Conservation (phyloP, 2,888 invertebrate genomes). For the Nomada lathburiana region DNA sequence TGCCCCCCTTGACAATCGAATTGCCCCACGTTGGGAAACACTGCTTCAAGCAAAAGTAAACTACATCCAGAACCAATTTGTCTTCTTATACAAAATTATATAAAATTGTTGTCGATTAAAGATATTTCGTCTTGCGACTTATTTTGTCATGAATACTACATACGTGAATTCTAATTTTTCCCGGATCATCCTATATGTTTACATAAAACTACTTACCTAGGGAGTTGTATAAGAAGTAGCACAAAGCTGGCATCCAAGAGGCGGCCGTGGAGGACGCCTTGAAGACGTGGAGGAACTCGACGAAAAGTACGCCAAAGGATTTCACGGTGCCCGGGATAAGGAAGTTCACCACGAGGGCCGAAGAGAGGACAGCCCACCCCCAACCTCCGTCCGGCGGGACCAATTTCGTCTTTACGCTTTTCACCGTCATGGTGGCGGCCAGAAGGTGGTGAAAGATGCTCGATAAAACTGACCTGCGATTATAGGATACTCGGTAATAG, state of each 20-base stretch:
- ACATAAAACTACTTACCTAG: conserved; percentile 87
- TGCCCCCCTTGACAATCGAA: too few species aligned
- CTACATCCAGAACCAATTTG: too few species aligned
- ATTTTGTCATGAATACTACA: too few species aligned
- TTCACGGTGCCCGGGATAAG: conserved; percentile 94
- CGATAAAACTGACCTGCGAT: conserved; percentile 43
- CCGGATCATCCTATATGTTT: too few species aligned
- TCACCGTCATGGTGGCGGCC: conserved; percentile 55
- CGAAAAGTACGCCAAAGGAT: conserved; percentile 94
- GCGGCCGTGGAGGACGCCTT: conserved; percentile 90
- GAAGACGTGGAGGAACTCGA: conserved; percentile 93
- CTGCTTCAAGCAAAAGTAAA: too few species aligned
- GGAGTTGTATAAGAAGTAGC: conserved; percentile 95
- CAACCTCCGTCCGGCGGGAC: conserved; percentile 85
- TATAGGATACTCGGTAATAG: neutral
- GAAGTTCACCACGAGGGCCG: conserved; percentile 92
- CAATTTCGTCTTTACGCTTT: conserved; percentile 74
- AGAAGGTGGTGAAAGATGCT: neutral
- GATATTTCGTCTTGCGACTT: too few species aligned
- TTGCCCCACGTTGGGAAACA: too few species aligned
- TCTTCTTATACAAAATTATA: too few species aligned
- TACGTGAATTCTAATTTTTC: too few species aligned
- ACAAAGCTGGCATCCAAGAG: conserved; percentile 93
- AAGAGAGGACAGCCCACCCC: conserved; percentile 84
- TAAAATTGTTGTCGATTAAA: too few species aligned